These are phyloP conservation scores for Upupa epops DNA, from an alignment of 2,113 vertebrate species.

Conservation along the genomic window DNA sequence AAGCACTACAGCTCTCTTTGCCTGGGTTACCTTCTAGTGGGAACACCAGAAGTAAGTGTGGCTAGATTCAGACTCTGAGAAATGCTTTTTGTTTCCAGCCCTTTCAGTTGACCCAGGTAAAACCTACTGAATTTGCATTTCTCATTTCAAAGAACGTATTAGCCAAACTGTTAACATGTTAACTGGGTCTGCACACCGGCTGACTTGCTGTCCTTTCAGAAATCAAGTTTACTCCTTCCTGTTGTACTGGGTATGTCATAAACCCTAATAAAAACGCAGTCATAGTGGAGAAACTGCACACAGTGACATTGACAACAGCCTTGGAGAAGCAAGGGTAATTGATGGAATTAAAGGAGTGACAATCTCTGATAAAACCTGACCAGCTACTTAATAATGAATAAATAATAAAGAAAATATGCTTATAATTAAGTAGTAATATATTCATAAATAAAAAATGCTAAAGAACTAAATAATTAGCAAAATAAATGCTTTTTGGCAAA, in stretches of 20 bases:
- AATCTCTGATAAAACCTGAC: not conserved
- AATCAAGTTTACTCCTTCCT: not conserved
- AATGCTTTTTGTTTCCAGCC: not conserved
- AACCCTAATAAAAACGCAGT: not conserved
- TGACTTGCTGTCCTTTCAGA: not conserved
- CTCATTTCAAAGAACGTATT: not conserved
- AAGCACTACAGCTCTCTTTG: not conserved
- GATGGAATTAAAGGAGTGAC: not conserved
- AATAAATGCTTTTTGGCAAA: not conserved
- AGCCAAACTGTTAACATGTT: fast-evolving
- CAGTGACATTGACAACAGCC: fast-evolving
- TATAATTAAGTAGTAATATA: no score
- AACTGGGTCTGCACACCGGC: not conserved
- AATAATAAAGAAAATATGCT: no score
- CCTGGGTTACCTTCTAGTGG: not conserved
- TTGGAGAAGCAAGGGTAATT: not conserved
- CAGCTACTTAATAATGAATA: not conserved
- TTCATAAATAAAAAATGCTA: no score
- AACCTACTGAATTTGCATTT: not conserved
- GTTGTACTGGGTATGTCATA: not conserved
- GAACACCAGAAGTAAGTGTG: not conserved
- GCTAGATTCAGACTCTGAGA: not conserved
- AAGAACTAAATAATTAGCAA: no score
- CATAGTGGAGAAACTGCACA: not conserved
- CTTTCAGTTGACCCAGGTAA: not conserved